These are phyloP conservation scores for Astropecten irregularis DNA, from an alignment of 53 echinoderm and acorn worm species.

Conservation along the genomic window DNA sequence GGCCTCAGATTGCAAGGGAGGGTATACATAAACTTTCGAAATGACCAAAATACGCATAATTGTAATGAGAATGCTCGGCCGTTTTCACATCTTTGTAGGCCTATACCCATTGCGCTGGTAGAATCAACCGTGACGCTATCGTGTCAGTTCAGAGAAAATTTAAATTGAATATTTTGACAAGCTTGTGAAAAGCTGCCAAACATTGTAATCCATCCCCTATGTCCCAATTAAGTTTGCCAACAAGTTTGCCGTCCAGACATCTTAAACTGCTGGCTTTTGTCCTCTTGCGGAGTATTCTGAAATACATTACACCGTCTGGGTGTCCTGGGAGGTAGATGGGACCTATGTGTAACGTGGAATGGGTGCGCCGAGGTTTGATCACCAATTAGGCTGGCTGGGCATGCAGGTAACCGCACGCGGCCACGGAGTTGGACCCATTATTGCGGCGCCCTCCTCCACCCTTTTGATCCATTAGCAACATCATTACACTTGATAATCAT, in stretches of 20 bases:
- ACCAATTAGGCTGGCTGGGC: slow-evolving; percentile 45
- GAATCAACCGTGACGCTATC: too few relatives aligned
- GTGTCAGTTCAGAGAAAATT: too few relatives aligned
- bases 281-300: neutral
- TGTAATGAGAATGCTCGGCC: too few relatives aligned
- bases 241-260: slow-evolving; percentile 22
- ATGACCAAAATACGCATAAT: too few relatives aligned
- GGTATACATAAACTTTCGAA: too few relatives aligned
- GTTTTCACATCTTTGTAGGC: too few relatives aligned
- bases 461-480: slow-evolving; percentile 18
- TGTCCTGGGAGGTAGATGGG: too few relatives aligned
- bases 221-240: slow-evolving; percentile 23
- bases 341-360: neutral
- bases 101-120: too few relatives aligned
- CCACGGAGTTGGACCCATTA: too few relatives aligned
- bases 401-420: neutral
- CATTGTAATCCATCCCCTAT: slow-evolving; percentile 8
- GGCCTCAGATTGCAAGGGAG: too few relatives aligned
- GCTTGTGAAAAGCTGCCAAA: slow-evolving; percentile 14
- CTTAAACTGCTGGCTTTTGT: slow-evolving; percentile 14
- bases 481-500: slow-evolving; percentile 1
- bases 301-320: slow-evolving; percentile 30
- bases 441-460: neutral
- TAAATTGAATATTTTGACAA: neutral
- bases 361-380: neutral